A percentile compares a stretch with the other conserved stretches of the same genome.
Conservation (phyloP, 2,797 vertebrate species). For the Gambusia yucatana region DNA sequence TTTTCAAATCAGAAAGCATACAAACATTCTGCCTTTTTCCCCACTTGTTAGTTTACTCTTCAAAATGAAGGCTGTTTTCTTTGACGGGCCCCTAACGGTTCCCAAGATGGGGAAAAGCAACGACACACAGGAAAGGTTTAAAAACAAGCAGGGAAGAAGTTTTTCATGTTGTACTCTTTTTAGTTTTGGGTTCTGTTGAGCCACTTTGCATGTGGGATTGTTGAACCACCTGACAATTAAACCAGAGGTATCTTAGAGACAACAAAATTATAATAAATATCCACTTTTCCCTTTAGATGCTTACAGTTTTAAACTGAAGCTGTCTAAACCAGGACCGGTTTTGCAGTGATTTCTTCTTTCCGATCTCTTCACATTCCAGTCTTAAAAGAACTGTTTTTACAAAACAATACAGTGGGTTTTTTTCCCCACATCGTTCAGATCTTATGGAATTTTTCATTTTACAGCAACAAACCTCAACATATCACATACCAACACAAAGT, state of each 20-base stretch:
- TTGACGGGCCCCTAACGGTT: conserved; percentile 23
- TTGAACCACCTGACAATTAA: conserved; percentile 27
- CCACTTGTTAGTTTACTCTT: conserved; percentile 29
- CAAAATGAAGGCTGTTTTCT: conserved; percentile 22
- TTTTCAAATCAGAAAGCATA: conserved; percentile 23
- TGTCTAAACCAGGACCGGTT: background rate
- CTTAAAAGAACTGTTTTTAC: background rate
- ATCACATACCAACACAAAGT: background rate
- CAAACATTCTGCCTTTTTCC: conserved; percentile 16
- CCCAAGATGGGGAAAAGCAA: conserved; percentile 20
- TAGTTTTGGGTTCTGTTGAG: conserved; percentile 21
- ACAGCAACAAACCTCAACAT: background rate
- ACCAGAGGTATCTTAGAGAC: conserved; percentile 14
- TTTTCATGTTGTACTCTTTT: conserved; percentile 33
- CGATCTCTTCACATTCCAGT: conserved; percentile 3
- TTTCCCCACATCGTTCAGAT: background rate
- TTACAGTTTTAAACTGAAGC: background rate
- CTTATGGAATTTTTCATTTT: background rate
- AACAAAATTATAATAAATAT: background rate
- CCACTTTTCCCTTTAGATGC: background rate
- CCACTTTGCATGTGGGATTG: conserved; percentile 28
- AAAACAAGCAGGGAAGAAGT: conserved; percentile 50
- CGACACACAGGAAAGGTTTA: conserved; percentile 47
- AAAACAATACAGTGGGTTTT: background rate
- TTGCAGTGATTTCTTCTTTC: background rate